phyloP scores from a whole-genome alignment of 2,113 vertebrate genomes.

The Burhinus bistriatus region DNA sequence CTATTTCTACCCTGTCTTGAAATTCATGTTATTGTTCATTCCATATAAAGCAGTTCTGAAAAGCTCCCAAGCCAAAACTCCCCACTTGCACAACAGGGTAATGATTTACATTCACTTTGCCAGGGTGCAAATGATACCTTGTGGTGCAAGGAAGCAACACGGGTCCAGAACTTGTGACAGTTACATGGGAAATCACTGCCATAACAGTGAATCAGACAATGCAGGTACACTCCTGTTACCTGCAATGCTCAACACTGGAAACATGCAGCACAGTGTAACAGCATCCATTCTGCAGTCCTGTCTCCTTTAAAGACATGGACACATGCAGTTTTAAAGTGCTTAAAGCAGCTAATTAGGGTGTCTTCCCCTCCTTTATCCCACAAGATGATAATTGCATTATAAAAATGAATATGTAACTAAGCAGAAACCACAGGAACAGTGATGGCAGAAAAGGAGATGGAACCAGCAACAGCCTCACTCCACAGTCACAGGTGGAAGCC shows the following conservation, averaged over 20 bases:
- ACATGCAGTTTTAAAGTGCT: slow-evolving; percentile 58
- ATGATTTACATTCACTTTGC: slow-evolving; percentile 13
- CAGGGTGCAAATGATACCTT: not conserved
- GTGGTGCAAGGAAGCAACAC: not conserved
- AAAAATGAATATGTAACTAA: slow-evolving; percentile 76
- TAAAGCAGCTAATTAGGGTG: slow-evolving; percentile 75
- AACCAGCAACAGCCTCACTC: slow-evolving; percentile 42
- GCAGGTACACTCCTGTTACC: not conserved
- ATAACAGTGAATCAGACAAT: not conserved
- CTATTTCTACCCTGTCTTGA: slow-evolving; percentile 12
- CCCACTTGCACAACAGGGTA: not conserved
- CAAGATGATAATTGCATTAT: slow-evolving; percentile 77
- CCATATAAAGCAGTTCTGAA: slow-evolving; percentile 11
- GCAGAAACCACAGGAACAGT: slow-evolving; percentile 72
- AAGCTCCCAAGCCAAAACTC: slow-evolving; percentile 31
- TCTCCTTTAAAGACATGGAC: slow-evolving; percentile 51
- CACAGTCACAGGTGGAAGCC: slow-evolving; percentile 62
- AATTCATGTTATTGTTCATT: slow-evolving; percentile 9
- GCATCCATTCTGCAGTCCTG: not conserved
- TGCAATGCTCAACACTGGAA: not conserved
- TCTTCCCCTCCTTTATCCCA: slow-evolving; percentile 69
- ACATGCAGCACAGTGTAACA: not conserved
- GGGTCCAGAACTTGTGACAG: not conserved
- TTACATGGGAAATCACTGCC: not conserved
- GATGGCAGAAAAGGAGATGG: slow-evolving; percentile 63